A percentile compares a stretch with the other conserved stretches of the same genome.
Evolutionary conservation across 64 coral and sea anemone species (phyloP).

Genomic region (Montipora cactus): DNA sequence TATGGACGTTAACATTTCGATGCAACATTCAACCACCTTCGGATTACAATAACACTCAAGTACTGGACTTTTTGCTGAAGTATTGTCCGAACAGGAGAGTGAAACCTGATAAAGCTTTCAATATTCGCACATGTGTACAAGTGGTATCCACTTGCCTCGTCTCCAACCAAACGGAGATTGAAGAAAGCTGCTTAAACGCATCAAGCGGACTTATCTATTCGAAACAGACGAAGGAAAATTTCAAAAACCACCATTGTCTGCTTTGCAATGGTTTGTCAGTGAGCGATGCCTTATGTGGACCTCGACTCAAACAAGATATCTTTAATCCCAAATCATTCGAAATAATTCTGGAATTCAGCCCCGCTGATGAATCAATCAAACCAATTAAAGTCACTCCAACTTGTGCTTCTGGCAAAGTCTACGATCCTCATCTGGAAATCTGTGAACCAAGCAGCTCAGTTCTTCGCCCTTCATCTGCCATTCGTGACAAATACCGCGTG

Average conservation of each 20-base stretch:
- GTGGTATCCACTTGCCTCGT: slow-evolving; percentile 37
- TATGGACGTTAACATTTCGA: slow-evolving; percentile 70
- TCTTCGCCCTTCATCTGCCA: slow-evolving; percentile 14
- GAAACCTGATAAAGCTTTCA: not conserved
- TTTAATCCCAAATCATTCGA: slow-evolving; percentile 92
- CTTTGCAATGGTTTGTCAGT: slow-evolving; percentile 68
- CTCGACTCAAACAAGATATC: slow-evolving; percentile 19
- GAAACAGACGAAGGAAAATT: slow-evolving; percentile 16
- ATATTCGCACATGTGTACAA: slow-evolving; percentile 35
- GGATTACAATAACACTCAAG: slow-evolving; percentile 31
- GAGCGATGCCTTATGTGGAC: slow-evolving; percentile 56
- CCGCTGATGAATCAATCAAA: not conserved
- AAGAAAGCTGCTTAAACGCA: slow-evolving; percentile 15
- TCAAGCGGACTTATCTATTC: slow-evolving; percentile 8
- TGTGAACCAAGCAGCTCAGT: not conserved
- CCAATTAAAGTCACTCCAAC: not conserved
- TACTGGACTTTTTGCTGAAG: slow-evolving; percentile 62
- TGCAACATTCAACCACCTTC: slow-evolving; percentile 80
- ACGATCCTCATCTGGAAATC: slow-evolving; percentile 55
- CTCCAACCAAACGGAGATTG: not conserved
- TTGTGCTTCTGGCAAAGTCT: slow-evolving; percentile 17
- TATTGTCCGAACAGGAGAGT: slow-evolving; percentile 60
- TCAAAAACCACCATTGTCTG: slow-evolving; percentile 77
- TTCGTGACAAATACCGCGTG: slow-evolving; percentile 57
- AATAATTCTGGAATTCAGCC: slow-evolving; percentile 55